Conservation (phyloP, 1,140 invertebrate species). For the Drosophila sp. region DNA sequence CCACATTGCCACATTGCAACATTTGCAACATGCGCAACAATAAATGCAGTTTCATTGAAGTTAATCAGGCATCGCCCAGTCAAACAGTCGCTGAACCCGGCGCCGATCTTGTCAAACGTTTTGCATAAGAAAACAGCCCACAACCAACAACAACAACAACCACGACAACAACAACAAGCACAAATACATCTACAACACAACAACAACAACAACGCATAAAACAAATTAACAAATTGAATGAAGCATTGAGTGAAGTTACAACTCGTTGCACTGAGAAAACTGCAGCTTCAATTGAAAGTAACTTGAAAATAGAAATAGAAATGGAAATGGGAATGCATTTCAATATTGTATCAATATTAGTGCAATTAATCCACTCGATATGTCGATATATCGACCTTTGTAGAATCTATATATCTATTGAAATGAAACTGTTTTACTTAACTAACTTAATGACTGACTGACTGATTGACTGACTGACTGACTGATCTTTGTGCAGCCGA, state of each 20-base stretch:
- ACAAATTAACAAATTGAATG: conserved; percentile 69
- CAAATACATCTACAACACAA: conserved; percentile 24
- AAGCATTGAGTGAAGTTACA: conserved; percentile 37
- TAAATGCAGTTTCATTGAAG: conserved; percentile 83
- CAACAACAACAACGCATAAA: conserved; percentile 30
- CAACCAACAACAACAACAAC: conserved; percentile 20
- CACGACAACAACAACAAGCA: conserved; percentile 16
- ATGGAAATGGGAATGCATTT: too few species aligned
- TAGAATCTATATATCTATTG: too few species aligned
- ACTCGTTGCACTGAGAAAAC: conserved; percentile 20
- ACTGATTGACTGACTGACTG: too few species aligned
- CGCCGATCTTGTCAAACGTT: conserved; percentile 50
- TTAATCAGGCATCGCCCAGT: conserved; percentile 65
- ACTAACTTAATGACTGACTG: too few species aligned
- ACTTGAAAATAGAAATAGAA: too few species aligned
- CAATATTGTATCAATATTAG: too few species aligned
- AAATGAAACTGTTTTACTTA: too few species aligned
- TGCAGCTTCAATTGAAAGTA: not conserved
- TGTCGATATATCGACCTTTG: too few species aligned
- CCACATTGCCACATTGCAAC: conserved; percentile 17
- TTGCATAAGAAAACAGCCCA: conserved; percentile 26
- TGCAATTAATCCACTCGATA: too few species aligned
- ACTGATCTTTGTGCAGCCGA: too few species aligned
- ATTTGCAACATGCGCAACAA: conserved; percentile 53
- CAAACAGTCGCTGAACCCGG: conserved; percentile 63